These are phyloP conservation scores for Caranx ignobilis DNA, from an alignment of 2,113 vertebrate species.

Conservation along the genomic window DNA sequence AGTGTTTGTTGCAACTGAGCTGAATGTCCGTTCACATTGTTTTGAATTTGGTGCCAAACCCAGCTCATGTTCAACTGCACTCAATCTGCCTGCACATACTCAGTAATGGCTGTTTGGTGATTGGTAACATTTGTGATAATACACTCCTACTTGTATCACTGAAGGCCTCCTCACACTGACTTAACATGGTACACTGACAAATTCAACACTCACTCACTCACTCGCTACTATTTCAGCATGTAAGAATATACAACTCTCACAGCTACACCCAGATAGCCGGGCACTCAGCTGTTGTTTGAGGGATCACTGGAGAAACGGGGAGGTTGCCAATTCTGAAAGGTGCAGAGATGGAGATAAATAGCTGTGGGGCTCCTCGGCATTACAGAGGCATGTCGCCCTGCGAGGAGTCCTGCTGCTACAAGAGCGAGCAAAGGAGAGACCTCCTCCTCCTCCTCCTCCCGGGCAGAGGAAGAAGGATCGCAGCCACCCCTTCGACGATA, in stretches of 20 bases:
- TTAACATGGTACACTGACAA: constrained; percentile 55
- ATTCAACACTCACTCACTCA: constrained; percentile 60
- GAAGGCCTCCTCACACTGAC: constrained; percentile 30
- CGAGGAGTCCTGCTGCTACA: background rate
- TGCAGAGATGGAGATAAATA: constrained; percentile 68
- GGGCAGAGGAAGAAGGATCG: constrained; percentile 21
- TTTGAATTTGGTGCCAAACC: background rate
- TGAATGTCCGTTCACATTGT: background rate
- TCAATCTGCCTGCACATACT: background rate
- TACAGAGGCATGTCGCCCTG: constrained; percentile 25
- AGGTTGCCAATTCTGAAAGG: constrained; percentile 64
- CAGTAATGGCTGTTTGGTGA: constrained; percentile 1
- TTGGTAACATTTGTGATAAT: constrained; percentile 18
- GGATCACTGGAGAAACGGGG: constrained; percentile 52
- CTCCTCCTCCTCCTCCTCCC: background rate
- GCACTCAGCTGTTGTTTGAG: constrained; percentile 63
- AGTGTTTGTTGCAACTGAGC: background rate
- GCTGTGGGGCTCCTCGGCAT: constrained; percentile 38
- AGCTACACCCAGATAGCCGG: constrained; percentile 33
- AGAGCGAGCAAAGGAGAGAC: background rate
- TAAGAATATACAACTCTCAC: constrained; percentile 69
- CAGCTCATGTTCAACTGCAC: background rate
- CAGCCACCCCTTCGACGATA: constrained; percentile 31
- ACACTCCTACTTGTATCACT: constrained; percentile 3
- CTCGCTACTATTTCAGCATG: constrained; percentile 54